phyloP scores from a whole-genome alignment of 2,797 vertebrate species.

The Phoxinus dragarum region DNA sequence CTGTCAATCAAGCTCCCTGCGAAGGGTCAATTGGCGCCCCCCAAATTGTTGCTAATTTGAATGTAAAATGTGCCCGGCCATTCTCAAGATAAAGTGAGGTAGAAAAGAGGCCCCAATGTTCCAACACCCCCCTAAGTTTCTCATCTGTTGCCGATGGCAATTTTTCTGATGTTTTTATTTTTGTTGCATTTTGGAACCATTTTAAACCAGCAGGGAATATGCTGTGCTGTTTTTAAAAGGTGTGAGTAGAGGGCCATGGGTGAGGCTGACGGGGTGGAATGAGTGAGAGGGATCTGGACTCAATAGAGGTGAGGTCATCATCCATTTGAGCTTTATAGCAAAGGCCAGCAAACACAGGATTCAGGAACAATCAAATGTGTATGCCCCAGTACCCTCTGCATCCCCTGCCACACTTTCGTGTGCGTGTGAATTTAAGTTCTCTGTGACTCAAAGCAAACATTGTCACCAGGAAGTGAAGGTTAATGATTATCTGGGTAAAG shows the following conservation, averaged over 20 bases:
- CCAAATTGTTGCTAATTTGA: too few relatives aligned
- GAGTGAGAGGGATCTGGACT: slow-evolving; percentile 63
- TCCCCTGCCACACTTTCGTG: neutral
- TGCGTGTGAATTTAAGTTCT: slow-evolving; percentile 61
- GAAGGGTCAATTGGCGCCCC: too few relatives aligned
- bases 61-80: too few relatives aligned
- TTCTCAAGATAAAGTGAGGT: too few relatives aligned
- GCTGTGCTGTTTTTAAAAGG: slow-evolving; percentile 9
- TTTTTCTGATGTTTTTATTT: neutral
- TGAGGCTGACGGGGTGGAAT: slow-evolving; percentile 60
- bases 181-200: neutral
- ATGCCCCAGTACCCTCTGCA: slow-evolving; percentile 44
- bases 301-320: slow-evolving; percentile 78
- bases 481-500: slow-evolving; percentile 76
- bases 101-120: too few relatives aligned
- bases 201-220: slow-evolving; percentile 18
- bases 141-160: neutral
- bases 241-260: slow-evolving; percentile 36
- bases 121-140: neutral
- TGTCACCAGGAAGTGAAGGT: slow-evolving; percentile 69
- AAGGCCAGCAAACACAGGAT: slow-evolving; percentile 56
- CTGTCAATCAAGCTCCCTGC: too few relatives aligned
- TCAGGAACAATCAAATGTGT: slow-evolving; percentile 70
- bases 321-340: slow-evolving; percentile 64
- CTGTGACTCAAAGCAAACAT: slow-evolving; percentile 68